These are phyloP conservation scores for Myoxocephalus aenaeus DNA, from an alignment of 2,797 vertebrate genomes.

Conservation along the genomic window DNA sequence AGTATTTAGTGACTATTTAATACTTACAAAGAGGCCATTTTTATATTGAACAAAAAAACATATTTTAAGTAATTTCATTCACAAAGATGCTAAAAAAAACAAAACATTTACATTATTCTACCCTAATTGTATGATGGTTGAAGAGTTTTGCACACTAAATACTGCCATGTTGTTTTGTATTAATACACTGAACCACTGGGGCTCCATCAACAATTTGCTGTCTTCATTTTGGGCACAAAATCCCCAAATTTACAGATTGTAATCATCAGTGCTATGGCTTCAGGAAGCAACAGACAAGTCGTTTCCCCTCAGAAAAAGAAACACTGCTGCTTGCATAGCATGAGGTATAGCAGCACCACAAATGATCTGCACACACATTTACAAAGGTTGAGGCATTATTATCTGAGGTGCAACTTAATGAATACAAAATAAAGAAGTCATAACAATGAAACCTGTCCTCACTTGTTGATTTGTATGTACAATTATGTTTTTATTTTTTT, in stretches of 20 bases:
- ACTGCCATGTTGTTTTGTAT: slow-evolving; percentile 82
- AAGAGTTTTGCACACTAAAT: slow-evolving; percentile 79
- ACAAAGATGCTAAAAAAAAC: slow-evolving; percentile 50
- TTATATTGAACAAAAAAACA: slow-evolving; percentile 39
- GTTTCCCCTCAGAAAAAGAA: slow-evolving; percentile 48
- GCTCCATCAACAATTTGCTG: slow-evolving; percentile 50
- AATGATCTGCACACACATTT: slow-evolving; percentile 42
- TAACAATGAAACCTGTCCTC: slow-evolving; percentile 29
- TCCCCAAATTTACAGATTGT: slow-evolving; percentile 61
- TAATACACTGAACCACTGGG: slow-evolving; percentile 75
- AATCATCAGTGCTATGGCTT: slow-evolving; percentile 80
- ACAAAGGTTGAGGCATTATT: slow-evolving; percentile 32
- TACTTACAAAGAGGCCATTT: slow-evolving; percentile 68
- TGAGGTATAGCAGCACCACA: slow-evolving; percentile 77
- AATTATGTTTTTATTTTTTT: not conserved
- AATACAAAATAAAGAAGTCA: slow-evolving; percentile 41
- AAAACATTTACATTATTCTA: slow-evolving; percentile 53
- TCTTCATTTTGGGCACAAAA: slow-evolving; percentile 55
- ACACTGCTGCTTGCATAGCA: slow-evolving; percentile 68
- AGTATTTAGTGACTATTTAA: slow-evolving; percentile 57
- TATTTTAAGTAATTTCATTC: slow-evolving; percentile 40
- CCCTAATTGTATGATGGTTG: slow-evolving; percentile 48
- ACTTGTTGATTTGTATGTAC: slow-evolving; percentile 39
- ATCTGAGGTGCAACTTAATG: slow-evolving; percentile 39
- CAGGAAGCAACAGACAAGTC: slow-evolving; percentile 39